A percentile compares a stretch with the other conserved stretches of the same genome.
phyloP scores from a whole-genome alignment of 2,797 vertebrate genomes.

The Propithecus deckenii region DNA sequence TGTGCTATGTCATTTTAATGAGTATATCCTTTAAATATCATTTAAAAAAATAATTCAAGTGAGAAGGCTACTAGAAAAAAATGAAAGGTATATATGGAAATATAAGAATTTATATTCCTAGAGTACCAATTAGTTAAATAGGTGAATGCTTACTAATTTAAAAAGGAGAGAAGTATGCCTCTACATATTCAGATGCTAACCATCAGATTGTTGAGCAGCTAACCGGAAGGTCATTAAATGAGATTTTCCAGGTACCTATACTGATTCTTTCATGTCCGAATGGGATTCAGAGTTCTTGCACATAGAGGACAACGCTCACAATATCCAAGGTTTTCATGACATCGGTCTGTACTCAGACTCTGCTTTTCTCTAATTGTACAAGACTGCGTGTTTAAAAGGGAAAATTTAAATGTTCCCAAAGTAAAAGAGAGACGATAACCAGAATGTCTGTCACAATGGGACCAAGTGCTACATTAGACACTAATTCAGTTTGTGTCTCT shows the following conservation, averaged over 20 bases:
- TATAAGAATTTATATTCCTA: not conserved
- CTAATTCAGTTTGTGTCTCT: not conserved
- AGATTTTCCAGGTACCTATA: not conserved
- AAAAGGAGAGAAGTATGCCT: not conserved
- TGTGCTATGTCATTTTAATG: not conserved
- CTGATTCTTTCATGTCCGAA: not conserved
- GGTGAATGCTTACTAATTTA: not conserved
- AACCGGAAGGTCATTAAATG: not conserved
- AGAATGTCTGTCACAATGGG: not conserved
- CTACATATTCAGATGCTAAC: not conserved
- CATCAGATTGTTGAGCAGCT: not conserved
- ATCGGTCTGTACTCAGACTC: not conserved
- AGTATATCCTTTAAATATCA: not conserved
- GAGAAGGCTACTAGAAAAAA: not conserved
- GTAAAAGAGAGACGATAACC: not conserved
- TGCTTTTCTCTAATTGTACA: not conserved
- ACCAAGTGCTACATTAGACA: not conserved
- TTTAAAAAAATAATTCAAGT: not conserved
- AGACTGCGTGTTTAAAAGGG: not conserved
- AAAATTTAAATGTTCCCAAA: not conserved
- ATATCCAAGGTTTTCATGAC: not conserved
- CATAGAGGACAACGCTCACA: not conserved
- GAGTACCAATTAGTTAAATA: not conserved
- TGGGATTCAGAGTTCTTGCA: not conserved
- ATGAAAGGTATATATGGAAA: not conserved